Conservation (phyloP, 2,888 invertebrate genomes). For the Troides helena region DNA sequence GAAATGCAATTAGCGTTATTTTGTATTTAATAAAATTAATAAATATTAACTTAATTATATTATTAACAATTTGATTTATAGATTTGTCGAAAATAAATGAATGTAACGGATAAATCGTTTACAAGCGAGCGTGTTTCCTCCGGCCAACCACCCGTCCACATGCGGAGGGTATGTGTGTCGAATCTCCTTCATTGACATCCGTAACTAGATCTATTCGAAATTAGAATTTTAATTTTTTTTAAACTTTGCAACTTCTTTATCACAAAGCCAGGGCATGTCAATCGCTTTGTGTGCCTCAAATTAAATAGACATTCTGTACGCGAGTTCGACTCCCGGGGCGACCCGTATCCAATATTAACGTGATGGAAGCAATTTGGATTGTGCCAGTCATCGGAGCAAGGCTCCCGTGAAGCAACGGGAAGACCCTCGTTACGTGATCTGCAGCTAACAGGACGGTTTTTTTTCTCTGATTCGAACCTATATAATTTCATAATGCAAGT, state of each 20-base stretch:
- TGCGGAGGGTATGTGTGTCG: conserved; percentile 40
- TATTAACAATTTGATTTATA: neutral
- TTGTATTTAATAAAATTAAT: too few species aligned
- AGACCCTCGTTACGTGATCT: conserved; percentile 30
- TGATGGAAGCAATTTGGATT: conserved; percentile 69
- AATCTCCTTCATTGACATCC: conserved; percentile 49
- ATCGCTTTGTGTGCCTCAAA: conserved; percentile 74
- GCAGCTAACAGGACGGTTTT: conserved; percentile 28
- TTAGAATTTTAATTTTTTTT: conserved; percentile 46
- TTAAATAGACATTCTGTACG: conserved; percentile 69
- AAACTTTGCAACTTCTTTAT: conserved; percentile 61
- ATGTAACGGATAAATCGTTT: conserved; percentile 10
- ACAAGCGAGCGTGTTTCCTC: conserved; percentile 27
- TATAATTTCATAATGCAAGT: conserved; percentile 29
- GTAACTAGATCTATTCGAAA: conserved; percentile 48
- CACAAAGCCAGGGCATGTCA: conserved; percentile 67
- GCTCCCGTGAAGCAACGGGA: conserved; percentile 33
- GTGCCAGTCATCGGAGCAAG: conserved; percentile 64
- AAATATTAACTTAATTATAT: neutral
- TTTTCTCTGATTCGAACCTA: conserved; percentile 16
- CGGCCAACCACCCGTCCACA: conserved; percentile 17
- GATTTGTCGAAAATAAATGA: conserved; percentile 8
- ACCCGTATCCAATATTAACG: conserved; percentile 59
- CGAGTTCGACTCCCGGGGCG: conserved; percentile 46
- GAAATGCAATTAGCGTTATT: too few species aligned